Evolutionary conservation across 2,797 vertebrate species (phyloP), one percentile per base, ranked within the genome.

Genomic region (Cossypha caffra): DNA sequence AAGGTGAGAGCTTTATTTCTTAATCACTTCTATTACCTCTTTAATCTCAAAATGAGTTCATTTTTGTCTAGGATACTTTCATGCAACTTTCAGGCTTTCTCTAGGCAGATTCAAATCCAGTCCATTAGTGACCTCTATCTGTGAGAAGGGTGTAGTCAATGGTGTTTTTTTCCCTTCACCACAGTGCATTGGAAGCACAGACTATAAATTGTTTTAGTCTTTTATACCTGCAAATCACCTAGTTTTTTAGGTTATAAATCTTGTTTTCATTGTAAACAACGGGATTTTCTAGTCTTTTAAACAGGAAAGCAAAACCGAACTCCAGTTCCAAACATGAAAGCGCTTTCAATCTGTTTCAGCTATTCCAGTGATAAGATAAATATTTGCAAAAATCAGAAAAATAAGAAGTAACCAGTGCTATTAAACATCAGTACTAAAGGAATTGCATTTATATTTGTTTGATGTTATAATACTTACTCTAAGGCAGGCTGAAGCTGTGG

Each of bases 91-190:
- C 96, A 96, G 93, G 84, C 88, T 97, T 97, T 92, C 94, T 93
- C 76, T 83, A 97, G 79, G 47, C 40, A 37, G 94, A 97, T 98
- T 98, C 97, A 98, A 98, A 98, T 97, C 93, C 94, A 98, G 98
- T 98, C 97, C 97, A 98, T 98, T 98, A 98, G 97, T 98, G 98
- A 98, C 98, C 98, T 98, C 98, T 98, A 98, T 98, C 98, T 98
- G 98, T 87, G 92, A 97, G 93, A 98, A 97, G 94, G 88, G 96
- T 97, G 88, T 90, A 97, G 93, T 97, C 97, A 93, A 37, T 95
- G 20, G 3, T 83, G 80, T 2, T 72, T 72, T 96, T 86, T 51
- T 20, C 29, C 19, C 50, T 89, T 97, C 71, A 48, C 37, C 69
- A 64, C 29, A 72, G 54, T 43, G 47, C 38, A 28, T 73, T 88